phyloP scores from a whole-genome alignment of 2,888 invertebrate genomes.

The Hymenopus coronatus region DNA sequence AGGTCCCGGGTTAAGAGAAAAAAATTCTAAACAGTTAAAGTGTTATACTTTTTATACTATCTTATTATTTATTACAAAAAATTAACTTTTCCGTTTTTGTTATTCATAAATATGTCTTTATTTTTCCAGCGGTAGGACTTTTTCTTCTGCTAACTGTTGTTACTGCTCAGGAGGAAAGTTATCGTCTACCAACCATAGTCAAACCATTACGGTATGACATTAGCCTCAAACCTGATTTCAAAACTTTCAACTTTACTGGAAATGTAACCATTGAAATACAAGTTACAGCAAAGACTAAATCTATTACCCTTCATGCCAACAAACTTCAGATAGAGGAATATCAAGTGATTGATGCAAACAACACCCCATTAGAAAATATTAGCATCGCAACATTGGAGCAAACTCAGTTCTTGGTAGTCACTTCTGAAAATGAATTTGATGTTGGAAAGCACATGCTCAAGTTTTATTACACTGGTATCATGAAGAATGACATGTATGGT shows the following conservation, averaged over 20 bases:
- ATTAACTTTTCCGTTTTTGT: background rate
- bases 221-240: background rate
- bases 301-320: conserved; percentile 52
- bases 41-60: too few species aligned
- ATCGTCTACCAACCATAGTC: background rate
- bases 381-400: background rate
- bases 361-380: background rate
- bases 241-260: background rate
- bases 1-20: too few species aligned
- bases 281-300: conserved; percentile 41
- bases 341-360: conserved; percentile 12
- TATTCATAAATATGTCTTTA: background rate
- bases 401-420: background rate
- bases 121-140: background rate
- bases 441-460: conserved; percentile 47
- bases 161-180: background rate
- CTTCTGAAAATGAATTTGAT: background rate
- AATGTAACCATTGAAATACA: conserved; percentile 48
- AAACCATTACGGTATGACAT: background rate
- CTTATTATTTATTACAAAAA: too few species aligned
- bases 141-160: background rate
- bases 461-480: conserved; percentile 55
- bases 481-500: conserved; percentile 57
- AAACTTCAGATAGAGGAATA: conserved; percentile 44
- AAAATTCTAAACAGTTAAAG: too few species aligned